Evolutionary conservation across 2,888 invertebrate genomes (phyloP).

Genomic region (Mellilla xanthometata): DNA sequence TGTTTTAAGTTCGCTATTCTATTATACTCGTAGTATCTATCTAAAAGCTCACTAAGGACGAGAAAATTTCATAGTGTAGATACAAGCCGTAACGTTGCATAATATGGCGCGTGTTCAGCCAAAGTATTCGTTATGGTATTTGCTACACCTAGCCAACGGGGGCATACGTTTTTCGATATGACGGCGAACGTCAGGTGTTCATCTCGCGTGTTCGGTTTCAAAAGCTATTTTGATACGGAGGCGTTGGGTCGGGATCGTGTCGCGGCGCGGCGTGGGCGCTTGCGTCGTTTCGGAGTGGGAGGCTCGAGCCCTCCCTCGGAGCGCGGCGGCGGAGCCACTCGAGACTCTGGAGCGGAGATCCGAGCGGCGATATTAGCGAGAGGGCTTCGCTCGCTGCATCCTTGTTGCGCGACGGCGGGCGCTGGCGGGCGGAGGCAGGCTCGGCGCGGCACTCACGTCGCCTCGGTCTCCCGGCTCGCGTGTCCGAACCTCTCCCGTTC

Average conservation of each 20-base stretch:
- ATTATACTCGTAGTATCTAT: neutral
- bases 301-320: constrained; percentile 72
- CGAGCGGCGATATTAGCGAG: constrained; percentile 74
- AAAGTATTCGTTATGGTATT: constrained; percentile 82
- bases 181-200: constrained; percentile 81
- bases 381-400: constrained; percentile 68
- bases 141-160: constrained; percentile 80
- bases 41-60: constrained; percentile 60
- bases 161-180: constrained; percentile 79
- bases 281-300: constrained; percentile 50
- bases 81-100: constrained; percentile 77
- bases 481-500: constrained; percentile 78
- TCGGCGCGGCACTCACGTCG: constrained; percentile 73
- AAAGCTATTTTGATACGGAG: constrained; percentile 49
- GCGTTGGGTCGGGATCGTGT: constrained; percentile 44
- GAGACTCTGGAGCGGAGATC: constrained; percentile 72
- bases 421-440: constrained; percentile 62
- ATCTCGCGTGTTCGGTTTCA: constrained; percentile 52
- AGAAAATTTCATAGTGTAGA: constrained; percentile 68
- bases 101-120: constrained; percentile 78
- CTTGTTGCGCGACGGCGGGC: constrained; percentile 70
- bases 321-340: constrained; percentile 65
- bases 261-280: constrained; percentile 30
- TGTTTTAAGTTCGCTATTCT: too few relatives aligned
- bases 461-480: constrained; percentile 73